Conservation (phyloP, 2,113 vertebrate species). For the Myotis lucifugus region DNA sequence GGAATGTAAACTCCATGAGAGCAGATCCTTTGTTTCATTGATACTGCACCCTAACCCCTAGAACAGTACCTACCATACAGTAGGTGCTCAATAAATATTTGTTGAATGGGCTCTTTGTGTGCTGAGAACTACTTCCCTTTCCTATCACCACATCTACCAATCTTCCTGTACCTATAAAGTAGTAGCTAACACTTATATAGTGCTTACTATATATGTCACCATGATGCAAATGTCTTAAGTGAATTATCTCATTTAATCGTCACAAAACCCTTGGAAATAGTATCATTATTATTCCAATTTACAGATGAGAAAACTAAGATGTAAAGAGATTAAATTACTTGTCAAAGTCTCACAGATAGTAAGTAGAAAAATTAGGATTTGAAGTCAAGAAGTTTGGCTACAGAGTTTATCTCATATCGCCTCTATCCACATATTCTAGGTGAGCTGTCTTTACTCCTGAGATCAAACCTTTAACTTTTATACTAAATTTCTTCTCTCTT, state of each 20-base stretch:
- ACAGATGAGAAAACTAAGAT: slow-evolving; percentile 14
- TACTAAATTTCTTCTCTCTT: background rate
- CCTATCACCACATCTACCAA: background rate
- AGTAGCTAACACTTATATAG: background rate
- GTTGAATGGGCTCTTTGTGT: background rate
- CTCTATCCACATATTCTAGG: background rate
- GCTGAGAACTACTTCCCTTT: background rate
- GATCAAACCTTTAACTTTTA: background rate
- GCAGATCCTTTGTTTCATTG: slow-evolving; percentile 23
- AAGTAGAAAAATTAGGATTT: background rate
- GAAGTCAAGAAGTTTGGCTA: background rate
- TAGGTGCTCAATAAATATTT: background rate
- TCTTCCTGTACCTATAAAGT: background rate
- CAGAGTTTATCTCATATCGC: background rate
- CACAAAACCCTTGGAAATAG: background rate
- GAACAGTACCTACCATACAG: background rate
- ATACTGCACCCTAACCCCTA: background rate
- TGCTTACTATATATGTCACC: background rate
- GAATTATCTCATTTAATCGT: slow-evolving; percentile 5
- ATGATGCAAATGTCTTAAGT: background rate
- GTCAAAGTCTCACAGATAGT: background rate
- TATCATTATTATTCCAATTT: background rate
- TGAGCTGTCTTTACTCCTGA: background rate
- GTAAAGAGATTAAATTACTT: slow-evolving; percentile 19
- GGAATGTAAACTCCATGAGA: background rate